Percentiles rank a stretch among this genome's conserved stretches.
Conservation (phyloP, 1,140 invertebrate species). For the Bombus difficillimus region DNA sequence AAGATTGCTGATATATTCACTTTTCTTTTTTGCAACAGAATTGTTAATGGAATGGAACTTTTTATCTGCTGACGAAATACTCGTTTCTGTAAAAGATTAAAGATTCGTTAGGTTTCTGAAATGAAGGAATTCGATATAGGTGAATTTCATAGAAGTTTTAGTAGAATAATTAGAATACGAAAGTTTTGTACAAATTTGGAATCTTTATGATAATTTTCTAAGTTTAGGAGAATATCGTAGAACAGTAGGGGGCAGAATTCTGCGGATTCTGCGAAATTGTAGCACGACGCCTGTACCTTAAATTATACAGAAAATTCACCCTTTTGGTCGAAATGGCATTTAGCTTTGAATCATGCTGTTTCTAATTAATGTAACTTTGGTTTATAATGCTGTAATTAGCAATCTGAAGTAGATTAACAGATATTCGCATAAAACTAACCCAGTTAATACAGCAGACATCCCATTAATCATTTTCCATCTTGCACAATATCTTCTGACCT, state of each 20-base stretch:
- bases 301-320: background rate
- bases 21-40: too few relatives aligned
- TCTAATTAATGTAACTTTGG: background rate
- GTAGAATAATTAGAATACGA: background rate
- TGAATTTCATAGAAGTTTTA: background rate
- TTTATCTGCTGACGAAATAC: background rate
- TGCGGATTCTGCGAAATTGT: background rate
- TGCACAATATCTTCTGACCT: constrained; percentile 9
- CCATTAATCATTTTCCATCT: constrained; percentile 35
- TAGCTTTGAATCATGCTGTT: background rate
- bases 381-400: background rate
- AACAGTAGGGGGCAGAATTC: background rate
- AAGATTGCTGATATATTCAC: too few relatives aligned
- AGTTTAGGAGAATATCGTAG: background rate
- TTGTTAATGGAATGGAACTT: too few relatives aligned
- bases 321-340: background rate
- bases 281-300: background rate
- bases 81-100: background rate
- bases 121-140: background rate
- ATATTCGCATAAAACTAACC: constrained; percentile 16
- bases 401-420: background rate
- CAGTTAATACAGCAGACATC: background rate
- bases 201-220: constrained; percentile 1
- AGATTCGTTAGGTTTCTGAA: background rate
- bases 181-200: background rate